Conservation (phyloP, 2,113 vertebrate genomes). For the Ornithorhynchus anatinus region DNA sequence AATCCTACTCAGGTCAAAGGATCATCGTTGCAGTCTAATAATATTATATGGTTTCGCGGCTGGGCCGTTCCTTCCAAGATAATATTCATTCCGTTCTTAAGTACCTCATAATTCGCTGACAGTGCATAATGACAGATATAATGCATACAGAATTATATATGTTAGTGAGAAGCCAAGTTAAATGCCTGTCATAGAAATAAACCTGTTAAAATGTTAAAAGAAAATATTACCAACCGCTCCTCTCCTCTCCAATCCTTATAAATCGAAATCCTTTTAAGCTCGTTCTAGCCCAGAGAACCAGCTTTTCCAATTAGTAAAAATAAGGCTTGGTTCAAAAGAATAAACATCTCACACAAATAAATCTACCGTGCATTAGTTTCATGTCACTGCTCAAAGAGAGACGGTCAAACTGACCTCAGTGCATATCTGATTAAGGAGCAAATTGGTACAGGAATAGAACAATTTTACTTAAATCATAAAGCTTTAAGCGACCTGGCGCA, state of each 20-base stretch:
- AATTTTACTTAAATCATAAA: constrained; percentile 14
- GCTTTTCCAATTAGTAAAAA: neutral
- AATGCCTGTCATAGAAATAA: neutral
- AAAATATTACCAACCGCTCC: neutral
- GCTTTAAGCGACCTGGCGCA: constrained; percentile 16
- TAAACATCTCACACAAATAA: neutral
- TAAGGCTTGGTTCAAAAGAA: neutral
- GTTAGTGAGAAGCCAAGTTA: neutral
- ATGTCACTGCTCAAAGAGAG: neutral
- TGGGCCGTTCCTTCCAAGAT: neutral
- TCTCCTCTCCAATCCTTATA: neutral
- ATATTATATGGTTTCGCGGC: neutral
- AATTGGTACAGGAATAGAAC: neutral
- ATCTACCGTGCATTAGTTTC: neutral
- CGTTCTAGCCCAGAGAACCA: neutral
- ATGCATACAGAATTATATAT: neutral
- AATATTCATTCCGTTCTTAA: neutral
- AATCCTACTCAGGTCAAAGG: neutral
- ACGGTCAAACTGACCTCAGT: constrained; percentile 15
- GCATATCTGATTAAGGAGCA: neutral
- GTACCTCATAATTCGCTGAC: neutral
- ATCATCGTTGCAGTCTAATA: neutral
- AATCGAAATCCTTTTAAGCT: neutral
- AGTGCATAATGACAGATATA: neutral
- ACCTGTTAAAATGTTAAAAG: constrained; percentile 26